These are phyloP conservation scores for Podocnemis expansa DNA, from an alignment of 2,113 vertebrate genomes.

Conservation along the genomic window DNA sequence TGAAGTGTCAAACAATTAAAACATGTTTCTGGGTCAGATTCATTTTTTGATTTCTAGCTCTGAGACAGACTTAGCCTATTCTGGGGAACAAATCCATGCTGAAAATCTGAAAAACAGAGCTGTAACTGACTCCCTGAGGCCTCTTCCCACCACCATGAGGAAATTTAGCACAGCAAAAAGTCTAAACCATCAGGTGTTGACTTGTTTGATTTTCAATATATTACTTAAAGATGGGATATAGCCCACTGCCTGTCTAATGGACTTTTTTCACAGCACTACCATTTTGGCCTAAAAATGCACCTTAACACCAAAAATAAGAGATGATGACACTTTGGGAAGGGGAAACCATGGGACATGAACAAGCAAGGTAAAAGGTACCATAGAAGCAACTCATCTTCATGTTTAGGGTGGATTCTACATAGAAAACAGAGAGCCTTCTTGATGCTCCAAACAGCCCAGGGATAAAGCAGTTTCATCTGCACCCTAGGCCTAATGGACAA, in stretches of 20 bases:
- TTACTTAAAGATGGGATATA: not conserved
- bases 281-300: not conserved
- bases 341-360: not conserved
- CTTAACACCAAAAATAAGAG: not conserved
- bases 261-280: not conserved
- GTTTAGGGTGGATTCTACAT: not conserved
- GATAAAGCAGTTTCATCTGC: not conserved
- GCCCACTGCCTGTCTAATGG: not conserved
- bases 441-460: not conserved
- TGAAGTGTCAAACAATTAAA: conserved; percentile 1
- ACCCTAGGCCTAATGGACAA: not conserved
- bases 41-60: not conserved
- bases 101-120: not conserved
- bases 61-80: not conserved
- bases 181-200: not conserved
- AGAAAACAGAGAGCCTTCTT: not conserved
- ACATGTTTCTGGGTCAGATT: not conserved
- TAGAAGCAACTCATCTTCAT: not conserved
- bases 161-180: not conserved
- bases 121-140: not conserved
- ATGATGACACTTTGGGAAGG: not conserved
- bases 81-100: not conserved
- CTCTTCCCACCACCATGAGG: not conserved
- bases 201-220: not conserved
- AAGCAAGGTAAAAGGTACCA: not conserved